Evolutionary conservation across 2,113 vertebrate species (phyloP), one percentile per base, ranked within the genome.

Genomic region (Tychaedon coryphoeus): DNA sequence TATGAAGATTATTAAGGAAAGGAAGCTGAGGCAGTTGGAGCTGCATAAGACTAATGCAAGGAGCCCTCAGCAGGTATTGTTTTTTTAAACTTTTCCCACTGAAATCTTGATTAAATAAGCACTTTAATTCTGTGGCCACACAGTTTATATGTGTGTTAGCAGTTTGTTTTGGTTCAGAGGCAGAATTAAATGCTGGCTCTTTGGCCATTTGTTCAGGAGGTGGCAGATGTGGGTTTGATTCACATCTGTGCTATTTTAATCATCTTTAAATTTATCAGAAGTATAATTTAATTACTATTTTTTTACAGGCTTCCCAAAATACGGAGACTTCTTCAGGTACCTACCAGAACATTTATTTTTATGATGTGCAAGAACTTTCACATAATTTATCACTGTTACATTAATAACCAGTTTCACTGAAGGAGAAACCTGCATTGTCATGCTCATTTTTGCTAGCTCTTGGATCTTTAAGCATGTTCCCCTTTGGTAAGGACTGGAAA

Each of bases 1-100:
- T 90, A 98, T 98, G 97, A 97, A 97, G 40, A 92, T 98, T 3
- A 99, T 99, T 29, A 88, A 94, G 25, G 95, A 97, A 75, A 97
- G 97, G 34, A 97, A 77, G 80, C 33, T 76, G 5, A 95, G 5
- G 72, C 54, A 90, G 22, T 4, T 56, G 0, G 22, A 89, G 34
- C 66, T 53, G 5, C 86, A 77, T 16, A 69, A 8, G 36, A 43
- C 13, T 38, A 34, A 62, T 6, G 20, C 53, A 9, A 28, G 4
- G 7, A 23, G 3, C 18, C 56, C 38, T 33, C 73, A 40, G 14
- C 95, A 97, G 98, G 98, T 98, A 93, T 6, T 23, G 18, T 42
- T 9, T 10, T 80, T 62, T 53, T 67, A 19, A 85, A 61, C n/a
- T 84, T 64, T 84, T 65, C 23, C 45, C 23, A 10, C 12, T 38